phyloP scores from a whole-genome alignment of 1,140 invertebrate species.

The Philopotamus ludificatus region DNA sequence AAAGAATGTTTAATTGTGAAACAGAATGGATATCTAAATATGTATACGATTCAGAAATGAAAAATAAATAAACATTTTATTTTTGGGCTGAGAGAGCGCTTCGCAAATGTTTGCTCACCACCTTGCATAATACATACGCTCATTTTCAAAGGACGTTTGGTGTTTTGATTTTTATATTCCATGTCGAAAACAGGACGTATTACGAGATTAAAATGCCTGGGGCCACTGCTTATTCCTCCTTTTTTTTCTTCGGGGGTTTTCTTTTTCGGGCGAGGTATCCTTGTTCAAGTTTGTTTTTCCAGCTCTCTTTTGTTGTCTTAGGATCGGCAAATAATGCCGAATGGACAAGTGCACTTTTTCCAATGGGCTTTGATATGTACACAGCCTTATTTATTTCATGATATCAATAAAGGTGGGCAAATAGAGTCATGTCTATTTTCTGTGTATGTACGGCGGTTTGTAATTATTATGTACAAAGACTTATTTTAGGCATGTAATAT shows the following conservation, averaged over 20 bases:
- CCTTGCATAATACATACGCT: neutral
- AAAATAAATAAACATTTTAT: no score
- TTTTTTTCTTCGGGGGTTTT: conserved; percentile 1
- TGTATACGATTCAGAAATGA: no score
- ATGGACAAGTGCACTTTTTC: conserved; percentile 11
- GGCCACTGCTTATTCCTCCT: no score
- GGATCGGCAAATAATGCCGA: conserved; percentile 16
- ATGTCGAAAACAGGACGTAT: neutral
- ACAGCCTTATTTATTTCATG: neutral
- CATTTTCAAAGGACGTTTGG: neutral
- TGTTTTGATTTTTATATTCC: conserved; percentile 6
- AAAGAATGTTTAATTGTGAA: no score
- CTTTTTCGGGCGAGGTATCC: neutral
- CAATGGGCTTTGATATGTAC: neutral
- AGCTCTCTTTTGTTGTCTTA: conserved; percentile 12
- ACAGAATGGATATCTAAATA: no score
- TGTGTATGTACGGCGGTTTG: no score
- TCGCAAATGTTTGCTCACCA: neutral
- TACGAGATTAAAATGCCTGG: conserved; percentile 11
- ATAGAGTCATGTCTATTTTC: no score
- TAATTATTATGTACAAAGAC: no score
- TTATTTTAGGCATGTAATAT: no score
- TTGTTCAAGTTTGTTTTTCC: neutral
- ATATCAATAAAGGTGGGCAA: no score
- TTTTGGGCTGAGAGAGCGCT: no score